Conservation (phyloP, 1,140 invertebrate species). For the Wasmannia auropunctata region DNA sequence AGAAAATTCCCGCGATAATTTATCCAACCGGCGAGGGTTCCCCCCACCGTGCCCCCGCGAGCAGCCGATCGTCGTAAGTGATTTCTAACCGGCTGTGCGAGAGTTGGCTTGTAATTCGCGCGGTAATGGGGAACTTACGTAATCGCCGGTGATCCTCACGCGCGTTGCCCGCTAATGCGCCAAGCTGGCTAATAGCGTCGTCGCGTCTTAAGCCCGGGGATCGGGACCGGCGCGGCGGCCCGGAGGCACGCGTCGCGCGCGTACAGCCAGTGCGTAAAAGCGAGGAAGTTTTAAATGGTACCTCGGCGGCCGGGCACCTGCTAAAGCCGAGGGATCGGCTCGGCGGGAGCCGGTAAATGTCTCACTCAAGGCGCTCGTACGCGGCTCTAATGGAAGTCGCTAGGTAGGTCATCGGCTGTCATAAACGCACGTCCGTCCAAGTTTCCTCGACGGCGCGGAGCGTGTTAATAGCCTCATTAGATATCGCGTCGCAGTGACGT, state of each 20-base stretch:
- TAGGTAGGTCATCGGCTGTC: constrained; percentile 78
- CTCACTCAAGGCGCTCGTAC: constrained; percentile 70
- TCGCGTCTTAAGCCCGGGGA: constrained; percentile 17
- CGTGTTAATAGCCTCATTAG: constrained; percentile 77
- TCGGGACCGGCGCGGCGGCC: neutral
- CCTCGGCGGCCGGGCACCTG: constrained; percentile 4
- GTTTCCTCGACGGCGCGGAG: constrained; percentile 69
- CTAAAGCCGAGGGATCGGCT: constrained; percentile 59
- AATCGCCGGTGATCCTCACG: constrained; percentile 50
- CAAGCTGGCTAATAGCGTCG: constrained; percentile 42
- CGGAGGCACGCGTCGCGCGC: constrained; percentile 13
- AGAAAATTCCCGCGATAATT: constrained; percentile 54
- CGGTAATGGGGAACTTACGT: constrained; percentile 40
- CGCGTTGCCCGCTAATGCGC: constrained; percentile 5
- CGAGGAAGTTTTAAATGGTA: constrained; percentile 55
- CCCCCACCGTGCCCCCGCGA: neutral
- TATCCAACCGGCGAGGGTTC: neutral
- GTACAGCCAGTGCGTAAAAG: constrained; percentile 32
- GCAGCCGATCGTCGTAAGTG: constrained; percentile 50
- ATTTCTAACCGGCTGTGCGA: constrained; percentile 50
- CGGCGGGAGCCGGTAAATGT: constrained; percentile 68
- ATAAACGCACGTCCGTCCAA: constrained; percentile 70
- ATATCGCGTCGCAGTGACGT: constrained; percentile 65
- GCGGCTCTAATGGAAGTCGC: constrained; percentile 71
- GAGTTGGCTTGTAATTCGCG: constrained; percentile 56